phyloP scores from a whole-genome alignment of 2,113 vertebrate genomes.

The Fulica atra region DNA sequence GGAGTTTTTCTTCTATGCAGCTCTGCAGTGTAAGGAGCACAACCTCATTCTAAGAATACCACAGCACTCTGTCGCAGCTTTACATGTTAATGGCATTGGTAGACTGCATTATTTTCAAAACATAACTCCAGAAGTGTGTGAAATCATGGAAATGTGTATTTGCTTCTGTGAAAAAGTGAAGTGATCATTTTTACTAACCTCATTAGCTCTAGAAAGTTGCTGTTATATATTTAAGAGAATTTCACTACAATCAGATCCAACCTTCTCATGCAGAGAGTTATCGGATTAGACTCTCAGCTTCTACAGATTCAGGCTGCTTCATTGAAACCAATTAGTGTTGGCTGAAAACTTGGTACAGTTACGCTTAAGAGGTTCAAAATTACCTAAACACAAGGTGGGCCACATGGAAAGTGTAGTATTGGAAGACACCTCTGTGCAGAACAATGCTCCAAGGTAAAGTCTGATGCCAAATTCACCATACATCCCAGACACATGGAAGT shows the following conservation, averaged over 20 bases:
- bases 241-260: not conserved
- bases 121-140: not conserved
- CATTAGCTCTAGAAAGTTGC: not conserved
- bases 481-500: not conserved
- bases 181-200: not conserved
- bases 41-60: not conserved
- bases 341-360: not conserved
- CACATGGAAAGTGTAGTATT: not conserved
- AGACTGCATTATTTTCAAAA: not conserved
- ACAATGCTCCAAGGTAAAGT: not conserved
- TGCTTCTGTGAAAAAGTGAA: not conserved
- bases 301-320: not conserved
- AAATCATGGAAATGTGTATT: not conserved
- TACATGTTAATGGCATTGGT: not conserved
- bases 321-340: not conserved
- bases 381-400: accelerated
- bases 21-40: not conserved
- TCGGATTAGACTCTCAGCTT: not conserved
- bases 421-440: not conserved
- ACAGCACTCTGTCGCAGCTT: not conserved
- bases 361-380: not conserved
- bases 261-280: not conserved
- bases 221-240: not conserved
- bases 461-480: not conserved
- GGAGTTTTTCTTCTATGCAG: not conserved